Evolutionary conservation across 1,140 invertebrate species (phyloP), one percentile per base, ranked within the genome.

Genomic region (Drosophila novamexicana): DNA sequence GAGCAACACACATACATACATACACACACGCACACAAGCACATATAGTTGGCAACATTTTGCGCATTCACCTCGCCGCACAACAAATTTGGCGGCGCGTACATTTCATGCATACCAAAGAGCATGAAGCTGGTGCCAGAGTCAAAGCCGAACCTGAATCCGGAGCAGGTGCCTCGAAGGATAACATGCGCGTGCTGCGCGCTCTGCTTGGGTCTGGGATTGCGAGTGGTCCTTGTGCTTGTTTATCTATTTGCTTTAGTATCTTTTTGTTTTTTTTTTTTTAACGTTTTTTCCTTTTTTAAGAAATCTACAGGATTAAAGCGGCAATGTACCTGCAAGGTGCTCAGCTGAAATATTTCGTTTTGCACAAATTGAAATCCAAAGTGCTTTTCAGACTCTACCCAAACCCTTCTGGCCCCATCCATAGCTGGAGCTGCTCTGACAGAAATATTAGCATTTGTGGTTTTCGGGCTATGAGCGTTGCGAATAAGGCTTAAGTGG

Each of bases 51-150:
- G 45, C 44, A 77, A 76, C 76, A 84, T 84, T 89, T 89, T 89
- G 84, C 76, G 84, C 71, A 89, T 89, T 89, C 84, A 84, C 84
- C 84, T 89, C 85, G 85, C 85, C 85, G 84, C 84, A 89, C 84
- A 89, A 89, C 84, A 88, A 89, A 89, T 89, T 89, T 89, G 85
- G 80, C 85, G 84, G 75, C 77, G 81, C 77, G 77, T 89, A 89
- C 84, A 89, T 89, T 89, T 89, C 84, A 89, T 89, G 84, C 84
- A 89, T 89, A 89, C 84, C 85, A 89, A 89, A 88, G 75, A 88
- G 80, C 85, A 77, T 63, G 77, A 62, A 89, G 57, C 50, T 50
- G 59, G 8, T 47, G 22, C 18, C 63, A 47, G 9, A 45, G 14
- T 18, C 8, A n/a, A 0, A 7, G 34, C 40, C 61, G n/a, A 54